These are phyloP conservation scores for Tenthredo notha DNA, from an alignment of 2,888 invertebrate genomes.

Conservation along the genomic window DNA sequence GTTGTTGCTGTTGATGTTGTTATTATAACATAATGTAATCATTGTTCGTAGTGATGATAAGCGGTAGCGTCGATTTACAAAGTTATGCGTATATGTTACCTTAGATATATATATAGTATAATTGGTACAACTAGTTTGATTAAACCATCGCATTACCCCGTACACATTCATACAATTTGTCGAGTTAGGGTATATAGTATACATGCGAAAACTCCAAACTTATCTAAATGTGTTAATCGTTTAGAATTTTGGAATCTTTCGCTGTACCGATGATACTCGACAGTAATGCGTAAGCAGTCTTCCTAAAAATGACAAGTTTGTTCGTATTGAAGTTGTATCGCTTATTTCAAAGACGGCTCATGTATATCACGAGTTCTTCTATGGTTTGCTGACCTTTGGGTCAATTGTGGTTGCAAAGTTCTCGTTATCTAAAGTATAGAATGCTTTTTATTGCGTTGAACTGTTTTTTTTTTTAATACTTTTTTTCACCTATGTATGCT, in stretches of 20 bases:
- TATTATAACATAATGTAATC: constrained; percentile 68
- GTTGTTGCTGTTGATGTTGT: constrained; percentile 78
- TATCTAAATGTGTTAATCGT: not conserved
- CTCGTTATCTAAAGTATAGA: not conserved
- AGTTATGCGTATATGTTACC: constrained; percentile 8
- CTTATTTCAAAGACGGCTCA: not conserved
- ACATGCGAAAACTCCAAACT: not conserved
- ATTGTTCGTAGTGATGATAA: constrained; percentile 57
- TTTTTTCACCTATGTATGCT: not conserved
- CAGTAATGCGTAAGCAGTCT: constrained; percentile 30
- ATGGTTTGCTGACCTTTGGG: not conserved
- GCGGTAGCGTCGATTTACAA: constrained; percentile 35
- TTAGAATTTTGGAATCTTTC: not conserved
- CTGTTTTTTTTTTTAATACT: not conserved
- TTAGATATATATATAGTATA: not conserved
- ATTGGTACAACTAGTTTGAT: constrained; percentile 29
- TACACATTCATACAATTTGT: constrained; percentile 19
- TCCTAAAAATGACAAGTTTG: constrained; percentile 36
- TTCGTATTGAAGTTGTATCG: not conserved
- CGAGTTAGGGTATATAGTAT: not conserved
- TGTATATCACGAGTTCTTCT: not conserved
- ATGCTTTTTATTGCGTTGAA: not conserved
- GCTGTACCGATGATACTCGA: not conserved
- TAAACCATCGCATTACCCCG: constrained; percentile 42
- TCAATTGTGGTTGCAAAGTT: constrained; percentile 5